Evolutionary conservation across 2,797 vertebrate genomes (phyloP), one percentile per base, ranked within the genome.

Genomic region (Halcyon badia): DNA sequence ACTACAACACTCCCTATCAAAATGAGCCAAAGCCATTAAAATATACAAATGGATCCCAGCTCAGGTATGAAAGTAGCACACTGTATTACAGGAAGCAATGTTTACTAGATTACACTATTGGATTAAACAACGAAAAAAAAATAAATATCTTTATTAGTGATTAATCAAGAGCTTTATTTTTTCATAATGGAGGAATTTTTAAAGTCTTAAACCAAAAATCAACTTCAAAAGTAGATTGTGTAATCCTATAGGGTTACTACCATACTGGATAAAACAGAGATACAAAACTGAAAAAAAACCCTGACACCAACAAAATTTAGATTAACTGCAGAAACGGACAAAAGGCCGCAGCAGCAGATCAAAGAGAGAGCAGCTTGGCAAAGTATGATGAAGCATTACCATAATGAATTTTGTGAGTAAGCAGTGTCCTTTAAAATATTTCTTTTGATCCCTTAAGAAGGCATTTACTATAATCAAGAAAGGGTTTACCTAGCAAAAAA

Each of bases 361-460:
- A 98, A 98, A 98, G 96, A 17, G n/a, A 97, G 72, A 73, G 58
- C 83, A 95, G 89, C 69, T 97, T 95, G 93, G 84, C 87, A 90
- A 95, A 76, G 72, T 77, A 76, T 83, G 96, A 96, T 71, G 88
- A 77, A 90, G 86, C 90, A 97, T 98, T 98, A 97, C 86, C 90
- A 94, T 98, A 98, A 98, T 97, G 97, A 98, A 98, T 97, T 97
- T 97, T 96, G 96, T 97, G 97, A 98, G 97, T 96, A 97, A 98
- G 97, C 96, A 96, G 64, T 84, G 89, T 96, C 95, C 95, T 97
- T 97, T 91, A 95, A 97, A 96, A 97, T 90, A 78, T 25, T 88
- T 97, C 56, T 98, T 98, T 96, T 98, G 96, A 98, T 98, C 97
- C 94, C 76, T 94, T 97, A 97, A 98, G 95, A 97, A 97, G 94